These are phyloP conservation scores for Nothocercus nigrocapillus DNA, from an alignment of 2,113 vertebrate genomes.

Conservation along the genomic window DNA sequence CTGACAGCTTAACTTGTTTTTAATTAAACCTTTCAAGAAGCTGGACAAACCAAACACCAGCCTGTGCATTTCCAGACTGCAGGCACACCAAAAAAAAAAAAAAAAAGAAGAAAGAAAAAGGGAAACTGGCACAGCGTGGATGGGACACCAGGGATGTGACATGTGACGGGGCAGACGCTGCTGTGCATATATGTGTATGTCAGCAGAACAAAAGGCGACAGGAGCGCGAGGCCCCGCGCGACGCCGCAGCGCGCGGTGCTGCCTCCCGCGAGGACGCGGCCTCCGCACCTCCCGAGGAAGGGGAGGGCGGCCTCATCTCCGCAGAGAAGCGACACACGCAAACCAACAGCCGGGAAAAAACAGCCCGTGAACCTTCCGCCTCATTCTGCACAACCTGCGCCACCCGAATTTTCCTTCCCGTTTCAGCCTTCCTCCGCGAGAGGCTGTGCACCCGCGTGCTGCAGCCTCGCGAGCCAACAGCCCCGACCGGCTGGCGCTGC, in stretches of 20 bases:
- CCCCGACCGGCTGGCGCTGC: neutral
- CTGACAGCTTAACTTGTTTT: neutral
- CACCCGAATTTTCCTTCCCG: neutral
- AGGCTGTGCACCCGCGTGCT: neutral
- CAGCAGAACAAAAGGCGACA: neutral
- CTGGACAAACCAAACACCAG: neutral
- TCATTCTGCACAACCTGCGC: neutral
- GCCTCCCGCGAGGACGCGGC: rapidly evolving
- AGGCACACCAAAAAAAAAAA: neutral
- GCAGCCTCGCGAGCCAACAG: neutral
- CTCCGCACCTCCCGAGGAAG: neutral
- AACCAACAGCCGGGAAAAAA: neutral
- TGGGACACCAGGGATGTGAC: neutral
- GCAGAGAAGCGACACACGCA: neutral
- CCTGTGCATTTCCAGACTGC: neutral
- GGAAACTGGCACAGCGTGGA: rapidly evolving
- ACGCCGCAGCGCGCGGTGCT: rapidly evolving
- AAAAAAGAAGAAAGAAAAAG: neutral
- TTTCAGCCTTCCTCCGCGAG: neutral
- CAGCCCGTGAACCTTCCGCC: neutral
- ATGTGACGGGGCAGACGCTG: neutral
- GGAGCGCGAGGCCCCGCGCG: rapidly evolving
- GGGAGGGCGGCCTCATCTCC: neutral
- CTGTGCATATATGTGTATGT: no score
- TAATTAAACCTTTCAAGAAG: neutral